These are phyloP conservation scores for Dendrophyllia cribrosa DNA, from an alignment of 64 coral and sea anemone genomes.

Conservation along the genomic window DNA sequence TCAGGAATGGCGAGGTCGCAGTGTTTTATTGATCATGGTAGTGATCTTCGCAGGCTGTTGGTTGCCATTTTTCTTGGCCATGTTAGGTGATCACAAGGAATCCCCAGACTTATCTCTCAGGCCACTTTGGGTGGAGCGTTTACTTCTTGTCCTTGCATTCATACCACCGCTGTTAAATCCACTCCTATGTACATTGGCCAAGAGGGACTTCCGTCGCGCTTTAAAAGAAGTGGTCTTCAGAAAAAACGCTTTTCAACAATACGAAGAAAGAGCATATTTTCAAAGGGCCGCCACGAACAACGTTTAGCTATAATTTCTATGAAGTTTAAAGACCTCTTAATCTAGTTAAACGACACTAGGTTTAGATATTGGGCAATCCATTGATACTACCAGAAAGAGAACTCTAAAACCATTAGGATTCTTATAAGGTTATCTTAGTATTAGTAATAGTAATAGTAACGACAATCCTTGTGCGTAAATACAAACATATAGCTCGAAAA, in stretches of 20 bases:
- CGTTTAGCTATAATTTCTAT: not conserved
- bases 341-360: no score
- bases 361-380: no score
- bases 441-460: no score
- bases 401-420: no score
- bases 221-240: slow-evolving; percentile 4
- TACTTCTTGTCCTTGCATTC: slow-evolving; percentile 60
- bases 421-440: no score
- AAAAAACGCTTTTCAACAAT: not conserved
- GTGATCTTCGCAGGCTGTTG: slow-evolving; percentile 30
- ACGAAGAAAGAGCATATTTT: not conserved
- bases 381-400: no score
- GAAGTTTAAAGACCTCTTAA: no score
- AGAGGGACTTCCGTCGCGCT: slow-evolving; percentile 71
- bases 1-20: slow-evolving; percentile 34
- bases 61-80: slow-evolving; percentile 22
- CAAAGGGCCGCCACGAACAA: not conserved
- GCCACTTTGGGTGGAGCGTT: not conserved
- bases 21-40: slow-evolving; percentile 20
- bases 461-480: no score
- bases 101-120: not conserved
- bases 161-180: slow-evolving; percentile 54
- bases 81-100: slow-evolving; percentile 3
- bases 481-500: no score
- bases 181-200: slow-evolving; percentile 68